phyloP scores from a whole-genome alignment of 2,113 vertebrate genomes.

The Ailurus styani region DNA sequence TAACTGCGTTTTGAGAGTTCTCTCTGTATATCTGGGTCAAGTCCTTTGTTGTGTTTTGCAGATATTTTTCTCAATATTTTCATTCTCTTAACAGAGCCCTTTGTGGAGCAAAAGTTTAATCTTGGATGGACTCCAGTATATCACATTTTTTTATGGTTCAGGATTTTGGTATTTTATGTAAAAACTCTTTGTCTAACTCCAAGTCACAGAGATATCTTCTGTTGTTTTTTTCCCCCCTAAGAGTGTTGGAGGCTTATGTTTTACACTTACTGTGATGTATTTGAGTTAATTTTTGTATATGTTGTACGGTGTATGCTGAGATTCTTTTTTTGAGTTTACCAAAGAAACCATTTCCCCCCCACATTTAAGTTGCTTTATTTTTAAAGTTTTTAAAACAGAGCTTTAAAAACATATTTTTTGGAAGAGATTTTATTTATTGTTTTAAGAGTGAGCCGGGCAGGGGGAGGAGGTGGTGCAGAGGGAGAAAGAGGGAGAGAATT shows the following conservation, averaged over 20 bases:
- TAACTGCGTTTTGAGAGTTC: neutral
- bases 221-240: accelerated
- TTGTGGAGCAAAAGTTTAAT: neutral
- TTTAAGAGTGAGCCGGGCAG: too few relatives aligned
- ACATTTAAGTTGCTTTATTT: neutral
- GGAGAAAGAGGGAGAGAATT: too few relatives aligned
- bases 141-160: neutral
- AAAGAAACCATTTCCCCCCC: neutral
- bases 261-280: neutral
- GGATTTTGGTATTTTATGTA: neutral
- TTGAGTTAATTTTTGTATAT: neutral
- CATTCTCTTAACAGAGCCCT: neutral
- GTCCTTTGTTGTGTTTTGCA: neutral
- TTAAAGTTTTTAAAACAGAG: neutral
- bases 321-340: neutral
- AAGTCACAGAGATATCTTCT: neutral
- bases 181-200: neutral
- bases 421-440: too few relatives aligned
- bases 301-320: neutral
- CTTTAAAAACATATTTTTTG: too few relatives aligned
- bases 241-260: neutral
- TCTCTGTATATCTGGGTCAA: neutral
- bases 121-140: neutral
- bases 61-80: neutral
- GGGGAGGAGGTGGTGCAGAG: too few relatives aligned